Evolutionary conservation across 2,797 vertebrate genomes (phyloP).

Genomic region (Huso huso): DNA sequence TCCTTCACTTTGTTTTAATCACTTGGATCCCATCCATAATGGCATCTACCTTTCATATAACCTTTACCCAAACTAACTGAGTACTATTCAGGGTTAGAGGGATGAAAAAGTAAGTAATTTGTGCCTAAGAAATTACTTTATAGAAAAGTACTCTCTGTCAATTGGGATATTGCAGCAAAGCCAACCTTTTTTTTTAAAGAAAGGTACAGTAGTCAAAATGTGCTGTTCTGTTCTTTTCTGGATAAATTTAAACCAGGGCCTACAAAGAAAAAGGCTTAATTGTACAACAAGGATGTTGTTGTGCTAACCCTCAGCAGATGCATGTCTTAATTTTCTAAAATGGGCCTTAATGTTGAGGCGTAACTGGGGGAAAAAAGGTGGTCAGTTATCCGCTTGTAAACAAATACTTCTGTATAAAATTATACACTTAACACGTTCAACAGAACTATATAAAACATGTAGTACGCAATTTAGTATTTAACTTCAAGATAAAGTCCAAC

Average conservation of each 20-base stretch:
- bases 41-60: conserved; percentile 49
- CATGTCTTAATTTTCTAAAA: not conserved
- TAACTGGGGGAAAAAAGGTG: not conserved
- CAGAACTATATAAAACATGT: no score
- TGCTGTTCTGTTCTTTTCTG: not conserved
- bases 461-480: no score
- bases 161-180: conserved; percentile 45
- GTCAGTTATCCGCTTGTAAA: no score
- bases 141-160: conserved; percentile 46
- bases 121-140: conserved; percentile 49
- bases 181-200: conserved; percentile 29
- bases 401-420: no score
- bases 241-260: not conserved
- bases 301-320: not conserved
- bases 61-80: conserved; percentile 44
- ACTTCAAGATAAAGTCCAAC: no score
- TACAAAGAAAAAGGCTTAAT: not conserved
- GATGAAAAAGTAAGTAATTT: conserved; percentile 50
- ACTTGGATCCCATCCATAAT: conserved; percentile 49
- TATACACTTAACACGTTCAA: no score
- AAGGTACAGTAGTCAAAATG: conserved; percentile 7
- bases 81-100: conserved; percentile 26
- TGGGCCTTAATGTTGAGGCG: not conserved
- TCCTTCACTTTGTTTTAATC: conserved; percentile 50
- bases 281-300: not conserved